These are phyloP conservation scores for Strix aluco DNA, from an alignment of 2,113 vertebrate species.

Conservation along the genomic window DNA sequence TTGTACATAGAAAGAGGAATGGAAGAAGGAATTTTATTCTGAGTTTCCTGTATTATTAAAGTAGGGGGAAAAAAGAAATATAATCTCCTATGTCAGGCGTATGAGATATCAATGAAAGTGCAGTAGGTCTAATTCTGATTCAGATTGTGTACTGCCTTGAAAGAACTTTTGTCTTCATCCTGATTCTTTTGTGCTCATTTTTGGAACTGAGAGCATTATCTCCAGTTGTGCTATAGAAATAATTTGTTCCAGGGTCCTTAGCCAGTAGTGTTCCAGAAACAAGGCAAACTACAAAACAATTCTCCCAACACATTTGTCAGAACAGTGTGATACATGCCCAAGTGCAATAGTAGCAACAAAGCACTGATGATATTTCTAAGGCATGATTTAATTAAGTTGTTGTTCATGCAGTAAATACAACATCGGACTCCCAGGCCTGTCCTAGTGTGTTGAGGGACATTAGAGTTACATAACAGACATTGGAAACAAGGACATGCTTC, in stretches of 20 bases:
- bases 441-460: conserved; percentile 59
- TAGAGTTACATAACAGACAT: conserved; percentile 9
- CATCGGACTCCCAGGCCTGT: conserved; percentile 55
- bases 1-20: not conserved
- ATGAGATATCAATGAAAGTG: not conserved
- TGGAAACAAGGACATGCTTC: conserved; percentile 44
- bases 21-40: not conserved
- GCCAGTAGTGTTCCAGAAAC: conserved; percentile 62
- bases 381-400: conserved; percentile 76
- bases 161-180: not conserved
- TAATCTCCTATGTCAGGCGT: not conserved
- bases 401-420: conserved; percentile 73
- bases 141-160: not conserved
- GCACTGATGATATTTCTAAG: conserved; percentile 72
- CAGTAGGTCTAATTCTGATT: conserved; percentile 22
- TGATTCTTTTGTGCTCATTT: not conserved
- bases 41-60: not conserved
- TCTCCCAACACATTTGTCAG: conserved; percentile 68
- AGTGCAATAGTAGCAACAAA: conserved; percentile 65
- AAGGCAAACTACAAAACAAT: conserved; percentile 68
- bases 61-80: fast-evolving
- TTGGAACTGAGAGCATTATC: conserved; percentile 10
- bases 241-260: conserved; percentile 64
- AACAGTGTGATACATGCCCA: conserved; percentile 71
- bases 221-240: conserved; percentile 29